A percentile compares a stretch with the other conserved stretches of the same genome.
Conservation (phyloP, 2,113 vertebrate genomes). For the Piaya cayana region DNA sequence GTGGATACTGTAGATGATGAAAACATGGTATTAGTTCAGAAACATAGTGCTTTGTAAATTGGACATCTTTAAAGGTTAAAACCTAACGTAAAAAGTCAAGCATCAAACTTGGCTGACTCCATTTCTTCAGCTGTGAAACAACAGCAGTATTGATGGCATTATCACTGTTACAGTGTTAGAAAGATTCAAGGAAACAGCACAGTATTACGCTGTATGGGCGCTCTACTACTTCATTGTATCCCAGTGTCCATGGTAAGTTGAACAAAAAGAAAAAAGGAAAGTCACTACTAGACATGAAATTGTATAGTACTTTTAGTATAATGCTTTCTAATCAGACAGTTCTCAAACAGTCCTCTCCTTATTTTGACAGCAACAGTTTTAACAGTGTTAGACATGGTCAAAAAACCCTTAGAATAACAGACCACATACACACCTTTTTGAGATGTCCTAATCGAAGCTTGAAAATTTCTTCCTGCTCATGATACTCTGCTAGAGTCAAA, state of each 20-base stretch:
- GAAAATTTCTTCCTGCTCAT: constrained; percentile 99
- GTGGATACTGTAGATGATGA: not conserved
- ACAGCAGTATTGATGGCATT: not conserved
- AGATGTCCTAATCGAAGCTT: constrained; percentile 98
- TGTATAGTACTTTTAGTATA: not conserved
- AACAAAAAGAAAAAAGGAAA: not conserved
- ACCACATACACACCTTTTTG: constrained; percentile 88
- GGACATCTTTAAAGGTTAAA: not conserved
- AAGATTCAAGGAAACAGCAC: not conserved
- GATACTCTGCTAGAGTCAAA: constrained; percentile 97
- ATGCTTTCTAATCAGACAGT: not conserved
- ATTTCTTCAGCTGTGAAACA: not conserved
- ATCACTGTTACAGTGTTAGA: not conserved
- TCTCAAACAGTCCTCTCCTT: not conserved
- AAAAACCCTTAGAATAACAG: not conserved
- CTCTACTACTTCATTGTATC: not conserved
- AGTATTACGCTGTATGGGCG: not conserved
- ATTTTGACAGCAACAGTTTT: not conserved
- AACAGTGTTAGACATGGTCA: not conserved
- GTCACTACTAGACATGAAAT: not conserved
- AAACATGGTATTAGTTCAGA: not conserved
- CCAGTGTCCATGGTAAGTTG: not conserved
- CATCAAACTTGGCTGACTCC: not conserved
- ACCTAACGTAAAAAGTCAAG: not conserved
- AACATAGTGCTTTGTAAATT: not conserved